These are phyloP conservation scores for Pediacus dermestoides DNA, from an alignment of 2,888 invertebrate species.

Conservation along the genomic window DNA sequence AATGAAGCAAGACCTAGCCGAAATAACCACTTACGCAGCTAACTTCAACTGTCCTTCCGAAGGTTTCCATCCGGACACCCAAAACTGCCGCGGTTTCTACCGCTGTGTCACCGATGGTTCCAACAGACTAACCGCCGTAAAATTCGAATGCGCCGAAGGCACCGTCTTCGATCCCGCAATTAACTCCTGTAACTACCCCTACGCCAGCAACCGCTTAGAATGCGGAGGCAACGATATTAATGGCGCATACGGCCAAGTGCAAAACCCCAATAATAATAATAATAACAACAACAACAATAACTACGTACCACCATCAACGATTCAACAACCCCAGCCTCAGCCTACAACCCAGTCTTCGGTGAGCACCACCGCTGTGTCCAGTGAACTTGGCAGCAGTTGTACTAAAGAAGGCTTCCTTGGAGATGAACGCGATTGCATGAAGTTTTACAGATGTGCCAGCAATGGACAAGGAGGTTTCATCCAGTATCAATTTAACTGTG, in stretches of 20 bases:
- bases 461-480: conserved; percentile 58
- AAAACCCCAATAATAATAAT: conserved; percentile 10
- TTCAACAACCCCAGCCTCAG: conserved; percentile 39
- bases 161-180: conserved; percentile 70
- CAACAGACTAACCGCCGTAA: conserved; percentile 56
- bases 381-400: conserved; percentile 47
- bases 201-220: conserved; percentile 63
- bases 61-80: conserved; percentile 67
- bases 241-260: conserved; percentile 27
- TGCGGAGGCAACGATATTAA: conserved; percentile 60
- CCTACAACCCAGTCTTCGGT: conserved; percentile 18
- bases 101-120: conserved; percentile 65
- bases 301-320: conserved; percentile 17
- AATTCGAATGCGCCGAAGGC: conserved; percentile 71
- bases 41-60: conserved; percentile 40
- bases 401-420: conserved; percentile 66
- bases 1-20: too few relatives aligned
- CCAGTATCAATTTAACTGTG: conserved; percentile 71
- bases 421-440: conserved; percentile 67
- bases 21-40: too few relatives aligned
- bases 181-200: conserved; percentile 68
- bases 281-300: not conserved
- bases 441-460: conserved; percentile 72
- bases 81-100: conserved; percentile 68
- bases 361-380: conserved; percentile 20